Evolutionary conservation across 1,140 invertebrate species (phyloP).

Genomic region (Chionoecetes opilio): DNA sequence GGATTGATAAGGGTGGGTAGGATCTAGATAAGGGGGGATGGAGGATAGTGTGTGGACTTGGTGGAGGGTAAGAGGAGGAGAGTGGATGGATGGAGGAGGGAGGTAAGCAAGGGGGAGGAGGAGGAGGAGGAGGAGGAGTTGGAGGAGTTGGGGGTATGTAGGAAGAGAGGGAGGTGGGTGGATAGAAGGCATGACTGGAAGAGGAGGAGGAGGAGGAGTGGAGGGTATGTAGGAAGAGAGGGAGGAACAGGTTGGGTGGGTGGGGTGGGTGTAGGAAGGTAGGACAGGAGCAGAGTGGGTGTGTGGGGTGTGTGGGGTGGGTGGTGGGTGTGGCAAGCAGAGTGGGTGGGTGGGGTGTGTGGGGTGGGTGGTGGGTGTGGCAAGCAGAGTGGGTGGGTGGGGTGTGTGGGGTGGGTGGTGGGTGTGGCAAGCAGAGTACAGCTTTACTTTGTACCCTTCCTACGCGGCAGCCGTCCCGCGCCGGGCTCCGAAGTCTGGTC

Average conservation of each 20-base stretch:
- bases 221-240: background rate
- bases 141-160: background rate
- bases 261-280: conserved; percentile 45
- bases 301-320: too few species aligned
- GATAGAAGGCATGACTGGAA: background rate
- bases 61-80: too few species aligned
- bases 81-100: too few species aligned
- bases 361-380: too few species aligned
- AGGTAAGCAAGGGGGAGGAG: background rate
- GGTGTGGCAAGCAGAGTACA: background rate
- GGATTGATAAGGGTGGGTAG: too few species aligned
- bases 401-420: too few species aligned
- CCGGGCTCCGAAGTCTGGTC: too few species aligned
- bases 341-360: too few species aligned
- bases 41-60: too few species aligned
- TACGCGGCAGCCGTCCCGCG: background rate
- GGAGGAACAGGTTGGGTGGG: background rate
- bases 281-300: background rate
- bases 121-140: background rate
- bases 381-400: background rate
- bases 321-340: background rate
- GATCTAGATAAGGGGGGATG: too few species aligned
- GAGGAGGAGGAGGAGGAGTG: background rate
- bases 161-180: background rate
- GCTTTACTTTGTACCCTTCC: background rate